Percentiles rank a stretch among this genome's conserved stretches.
These are phyloP conservation scores for Parotocinclus haroldoi DNA, from an alignment of 2,797 vertebrate species.

Conservation along the genomic window DNA sequence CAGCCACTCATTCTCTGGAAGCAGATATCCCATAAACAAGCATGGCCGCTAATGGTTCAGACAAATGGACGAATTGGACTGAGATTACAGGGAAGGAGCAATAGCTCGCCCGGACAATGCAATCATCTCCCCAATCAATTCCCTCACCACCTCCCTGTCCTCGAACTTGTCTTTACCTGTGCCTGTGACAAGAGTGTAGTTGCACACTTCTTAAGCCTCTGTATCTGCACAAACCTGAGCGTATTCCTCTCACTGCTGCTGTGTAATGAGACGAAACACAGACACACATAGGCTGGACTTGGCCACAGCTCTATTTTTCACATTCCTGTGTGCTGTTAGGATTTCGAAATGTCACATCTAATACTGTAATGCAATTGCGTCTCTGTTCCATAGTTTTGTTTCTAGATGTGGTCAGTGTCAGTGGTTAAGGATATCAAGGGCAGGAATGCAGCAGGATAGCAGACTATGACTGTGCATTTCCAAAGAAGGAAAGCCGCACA, in stretches of 20 bases:
- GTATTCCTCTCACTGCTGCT: neutral
- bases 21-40: conserved; percentile 63
- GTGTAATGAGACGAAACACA: neutral
- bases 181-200: conserved; percentile 44
- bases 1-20: conserved; percentile 52
- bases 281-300: neutral
- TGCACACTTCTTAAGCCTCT: conserved; percentile 44
- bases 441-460: conserved; percentile 56
- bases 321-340: conserved; percentile 19
- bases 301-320: conserved; percentile 3
- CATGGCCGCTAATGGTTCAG: conserved; percentile 48
- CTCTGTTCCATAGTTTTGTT: conserved; percentile 58
- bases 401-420: conserved; percentile 50
- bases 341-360: conserved; percentile 50
- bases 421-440: conserved; percentile 51
- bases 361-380: neutral
- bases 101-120: conserved; percentile 37
- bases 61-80: conserved; percentile 32
- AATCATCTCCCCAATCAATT: conserved; percentile 28
- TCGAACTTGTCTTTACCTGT: conserved; percentile 59
- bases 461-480: conserved; percentile 20
- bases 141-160: conserved; percentile 10
- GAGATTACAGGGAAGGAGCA: conserved; percentile 32
- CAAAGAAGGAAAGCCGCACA: conserved; percentile 26
- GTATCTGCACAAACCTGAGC: conserved; percentile 4